A percentile compares a stretch with the other conserved stretches of the same genome.
These are phyloP conservation scores for Leptopterna dolabrata DNA, from an alignment of 2,888 invertebrate genomes.

Conservation along the genomic window DNA sequence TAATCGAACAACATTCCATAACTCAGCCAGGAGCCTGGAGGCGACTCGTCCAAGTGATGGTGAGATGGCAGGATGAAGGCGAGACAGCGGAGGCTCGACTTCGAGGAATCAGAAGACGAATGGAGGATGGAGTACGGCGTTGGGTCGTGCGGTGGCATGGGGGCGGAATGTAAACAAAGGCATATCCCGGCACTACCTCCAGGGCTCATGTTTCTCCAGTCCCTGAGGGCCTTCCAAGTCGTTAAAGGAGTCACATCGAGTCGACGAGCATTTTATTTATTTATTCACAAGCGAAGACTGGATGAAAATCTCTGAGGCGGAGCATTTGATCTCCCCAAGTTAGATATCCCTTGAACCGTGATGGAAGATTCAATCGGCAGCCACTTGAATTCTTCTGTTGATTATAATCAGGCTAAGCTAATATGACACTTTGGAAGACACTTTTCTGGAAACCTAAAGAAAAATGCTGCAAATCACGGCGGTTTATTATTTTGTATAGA, in stretches of 20 bases:
- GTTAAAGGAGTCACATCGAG: neutral
- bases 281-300: neutral
- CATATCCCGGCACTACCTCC: neutral
- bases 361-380: too few relatives aligned
- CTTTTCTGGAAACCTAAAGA: too few relatives aligned
- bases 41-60: neutral
- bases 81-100: neutral
- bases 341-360: too few relatives aligned
- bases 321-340: neutral
- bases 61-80: neutral
- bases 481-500: too few relatives aligned
- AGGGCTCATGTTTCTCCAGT: neutral
- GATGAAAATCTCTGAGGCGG: neutral
- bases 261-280: neutral
- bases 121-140: neutral
- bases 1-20: neutral
- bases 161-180: constrained; percentile 11
- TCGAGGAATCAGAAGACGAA: neutral
- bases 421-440: too few relatives aligned
- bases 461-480: too few relatives aligned
- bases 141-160: neutral
- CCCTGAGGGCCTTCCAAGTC: neutral
- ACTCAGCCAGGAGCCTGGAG: neutral
- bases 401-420: too few relatives aligned
- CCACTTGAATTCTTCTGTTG: too few relatives aligned